Evolutionary conservation across 2,888 invertebrate genomes (phyloP).

Genomic region (Acrocyrtus sp.): DNA sequence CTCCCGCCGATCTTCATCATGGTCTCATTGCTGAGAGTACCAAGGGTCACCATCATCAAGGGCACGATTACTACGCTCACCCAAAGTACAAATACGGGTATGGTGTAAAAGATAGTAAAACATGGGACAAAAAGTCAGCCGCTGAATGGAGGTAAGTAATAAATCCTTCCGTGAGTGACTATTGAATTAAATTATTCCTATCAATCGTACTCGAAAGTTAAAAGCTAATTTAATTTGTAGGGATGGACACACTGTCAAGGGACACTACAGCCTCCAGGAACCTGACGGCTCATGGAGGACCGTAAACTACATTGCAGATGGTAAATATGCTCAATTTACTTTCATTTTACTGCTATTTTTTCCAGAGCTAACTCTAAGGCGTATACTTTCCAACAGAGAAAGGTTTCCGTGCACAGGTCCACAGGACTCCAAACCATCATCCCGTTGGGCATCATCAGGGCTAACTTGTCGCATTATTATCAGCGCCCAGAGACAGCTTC

Average conservation of each 20-base stretch:
- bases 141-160: slow-evolving; percentile 25
- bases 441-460: slow-evolving; percentile 15
- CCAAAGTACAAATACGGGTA: slow-evolving; percentile 39
- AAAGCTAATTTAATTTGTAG: slow-evolving; percentile 10
- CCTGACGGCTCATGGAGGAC: slow-evolving; percentile 30
- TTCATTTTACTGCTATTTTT: background rate
- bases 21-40: slow-evolving; percentile 3
- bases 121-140: slow-evolving; percentile 31
- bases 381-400: slow-evolving; percentile 9
- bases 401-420: slow-evolving; percentile 52
- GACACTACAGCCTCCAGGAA: slow-evolving; percentile 30
- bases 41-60: slow-evolving; percentile 17
- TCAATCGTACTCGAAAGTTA: background rate
- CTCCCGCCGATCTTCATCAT: slow-evolving; percentile 6
- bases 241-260: slow-evolving; percentile 35
- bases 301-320: slow-evolving; percentile 38
- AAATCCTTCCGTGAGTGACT: too few species aligned
- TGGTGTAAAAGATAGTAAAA: slow-evolving; percentile 20
- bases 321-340: background rate
- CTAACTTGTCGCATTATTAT: background rate
- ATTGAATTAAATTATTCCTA: too few species aligned
- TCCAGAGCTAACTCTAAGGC: background rate
- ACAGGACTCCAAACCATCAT: slow-evolving; percentile 44
- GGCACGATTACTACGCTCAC: slow-evolving; percentile 18
- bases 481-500: too few species aligned